Evolutionary conservation across 2,888 invertebrate species (phyloP).

Genomic region (Tetanocera ferruginea): DNA sequence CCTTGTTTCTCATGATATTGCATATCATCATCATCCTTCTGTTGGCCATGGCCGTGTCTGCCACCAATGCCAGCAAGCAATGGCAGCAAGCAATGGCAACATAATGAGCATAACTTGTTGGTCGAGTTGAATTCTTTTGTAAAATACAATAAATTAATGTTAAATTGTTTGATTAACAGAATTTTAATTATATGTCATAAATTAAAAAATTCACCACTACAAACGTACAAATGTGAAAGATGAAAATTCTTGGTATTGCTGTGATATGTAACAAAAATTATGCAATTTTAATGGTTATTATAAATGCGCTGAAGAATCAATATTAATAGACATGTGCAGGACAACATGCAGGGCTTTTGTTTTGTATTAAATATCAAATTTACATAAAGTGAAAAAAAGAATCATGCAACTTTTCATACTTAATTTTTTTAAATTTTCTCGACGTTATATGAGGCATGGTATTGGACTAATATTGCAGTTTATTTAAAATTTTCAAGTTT

Average conservation of each 20-base stretch:
- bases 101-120: neutral
- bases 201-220: neutral
- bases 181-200: conserved; percentile 20
- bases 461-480: too few species aligned
- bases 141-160: conserved; percentile 2
- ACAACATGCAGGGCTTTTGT: too few species aligned
- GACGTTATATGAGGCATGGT: too few species aligned
- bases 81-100: neutral
- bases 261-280: neutral
- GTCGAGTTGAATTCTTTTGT: neutral
- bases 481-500: too few species aligned
- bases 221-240: neutral
- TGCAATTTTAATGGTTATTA: neutral
- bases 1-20: too few species aligned
- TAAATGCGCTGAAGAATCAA: neutral
- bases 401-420: too few species aligned
- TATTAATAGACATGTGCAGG: too few species aligned
- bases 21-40: neutral
- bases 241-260: too few species aligned
- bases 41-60: neutral
- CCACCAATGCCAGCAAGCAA: neutral
- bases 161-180: conserved; percentile 21
- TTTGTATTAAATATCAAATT: too few species aligned
- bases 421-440: too few species aligned
- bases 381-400: too few species aligned